These are phyloP conservation scores for Ophion ellenae DNA, from an alignment of 2,888 invertebrate species.

Conservation along the genomic window DNA sequence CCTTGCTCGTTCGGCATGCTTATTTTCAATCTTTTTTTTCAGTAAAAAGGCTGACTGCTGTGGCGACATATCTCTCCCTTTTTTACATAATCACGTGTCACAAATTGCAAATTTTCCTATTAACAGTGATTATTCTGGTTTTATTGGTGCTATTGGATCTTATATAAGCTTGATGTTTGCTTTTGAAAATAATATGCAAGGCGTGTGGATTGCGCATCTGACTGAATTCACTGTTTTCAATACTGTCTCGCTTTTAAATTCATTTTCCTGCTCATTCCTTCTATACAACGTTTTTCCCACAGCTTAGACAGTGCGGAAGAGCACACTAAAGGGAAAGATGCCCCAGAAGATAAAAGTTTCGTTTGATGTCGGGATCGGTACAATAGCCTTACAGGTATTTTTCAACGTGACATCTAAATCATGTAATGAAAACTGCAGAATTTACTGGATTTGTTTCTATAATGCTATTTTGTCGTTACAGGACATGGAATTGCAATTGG, in stretches of 20 bases:
- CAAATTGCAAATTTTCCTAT: neutral
- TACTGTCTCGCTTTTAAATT: no score
- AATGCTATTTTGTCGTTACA: neutral
- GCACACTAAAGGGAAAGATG: no score
- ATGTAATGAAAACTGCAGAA: neutral
- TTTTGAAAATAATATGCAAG: constrained; percentile 20
- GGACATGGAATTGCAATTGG: constrained; percentile 65
- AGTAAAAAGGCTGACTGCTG: no score
- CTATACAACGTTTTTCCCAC: no score
- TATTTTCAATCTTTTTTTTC: no score
- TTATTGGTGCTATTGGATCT: constrained; percentile 13
- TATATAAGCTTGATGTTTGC: constrained; percentile 3
- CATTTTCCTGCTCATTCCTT: no score
- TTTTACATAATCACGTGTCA: no score
- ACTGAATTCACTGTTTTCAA: neutral
- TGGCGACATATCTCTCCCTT: no score
- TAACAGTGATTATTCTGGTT: constrained; percentile 1
- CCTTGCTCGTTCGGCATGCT: no score
- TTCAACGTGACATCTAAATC: neutral
- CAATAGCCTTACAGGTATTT: no score
- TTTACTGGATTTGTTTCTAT: neutral
- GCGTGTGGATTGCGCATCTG: neutral
- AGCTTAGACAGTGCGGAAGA: neutral
- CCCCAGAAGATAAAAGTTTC: no score
- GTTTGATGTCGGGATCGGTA: no score